Base-by-base conservation (phyloP, 2,113 vertebrate species). In the Entomyzon cyanotis region DNA sequence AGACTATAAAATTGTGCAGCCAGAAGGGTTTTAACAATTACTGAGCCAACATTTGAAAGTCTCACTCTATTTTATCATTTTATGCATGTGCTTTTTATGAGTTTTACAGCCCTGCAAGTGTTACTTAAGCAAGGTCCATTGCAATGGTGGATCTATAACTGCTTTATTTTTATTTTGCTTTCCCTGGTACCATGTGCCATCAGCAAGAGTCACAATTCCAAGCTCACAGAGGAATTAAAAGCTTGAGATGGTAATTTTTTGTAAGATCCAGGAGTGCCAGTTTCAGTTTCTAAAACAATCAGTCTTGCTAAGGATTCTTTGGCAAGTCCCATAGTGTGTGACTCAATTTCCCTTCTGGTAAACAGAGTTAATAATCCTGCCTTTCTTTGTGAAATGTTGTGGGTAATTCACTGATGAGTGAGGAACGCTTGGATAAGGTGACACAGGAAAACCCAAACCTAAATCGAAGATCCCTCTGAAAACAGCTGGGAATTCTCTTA, bases 1-100 rank as follows among this genome's bases (percentile, higher is more conserved):
- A 97, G 75, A 97, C 95, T 96, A 95, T 98, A 97, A 98, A 98
- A 97, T 81, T 91, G 94, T 94, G 79, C 94, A 95, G 96, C 94
- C 97, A 94, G 96, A 95, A 97, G 95, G 94, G 94, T 23, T 94
- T 97, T 97, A 96, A 96, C 95, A 96, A 97, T 97, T 95, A 97
- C 94, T 78, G 87, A 96, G 92, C 96, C 96, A 97, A 97, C 95
- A 91, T 96, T 93, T 96, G 95, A 97, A 97, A 96, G 90, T 84
- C 96, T 96, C 90, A 83, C 95, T 97, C 91, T 93, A 78, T 96
- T 97, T 97, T 97, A 95, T 97, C 96, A 96, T 97, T 97, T 96
- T 93, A 97, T 95, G 92, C 95, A 86, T 97, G 96, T 95, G 90
- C 89, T 95, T 96, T 97, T 97, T 97, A 97, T 94, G 97, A 95